Base-by-base conservation (phyloP, 2,888 invertebrate species). In the Drosophila paramelanica region DNA sequence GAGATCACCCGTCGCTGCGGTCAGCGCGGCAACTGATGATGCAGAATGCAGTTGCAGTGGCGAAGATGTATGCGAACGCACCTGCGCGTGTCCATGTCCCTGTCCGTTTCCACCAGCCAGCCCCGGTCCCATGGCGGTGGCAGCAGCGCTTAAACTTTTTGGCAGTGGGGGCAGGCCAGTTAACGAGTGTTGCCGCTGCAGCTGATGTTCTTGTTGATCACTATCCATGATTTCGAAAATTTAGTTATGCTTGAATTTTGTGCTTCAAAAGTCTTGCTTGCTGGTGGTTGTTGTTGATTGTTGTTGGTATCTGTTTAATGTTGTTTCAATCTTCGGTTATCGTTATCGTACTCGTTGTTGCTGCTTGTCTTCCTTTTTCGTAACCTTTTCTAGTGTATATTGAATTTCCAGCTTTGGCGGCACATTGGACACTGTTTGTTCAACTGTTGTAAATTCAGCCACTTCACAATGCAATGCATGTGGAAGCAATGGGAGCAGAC, bases 401-500 rank as follows among this genome's bases (percentile, higher is more conserved):
- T 98, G 93, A 98, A 99, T 93, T 98, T 98, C 99, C 99, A 99
- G 92, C 98, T 98, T 93, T 99, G 99, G 88, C 99, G 95, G 93
- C 99, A 99, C 98, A 99, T 99, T 68, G 97, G 97, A 89, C 97
- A 97, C 93, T 96, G 95, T 91, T 97, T 96, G 93, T 96, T 96
- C 81, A 95, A 94, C 84, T 96, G 96, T 93, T 97, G 97, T 17
- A 98, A 97, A 91, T 99, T 98, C 53, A 99, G 94, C 99, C 99
- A 99, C 95, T 99, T 99, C 92, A 98, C 97, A 90, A 99, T 99
- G 93, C 99, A 99, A 93, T 99, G 99, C 93, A 99, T 98, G 93
- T 99, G 99, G 93, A 99, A 99, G 93, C 99, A 99, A 93, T 99
- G 99, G 8, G 98, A 97, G 93, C 99, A 99, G 90, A 97, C 96